phyloP scores from a whole-genome alignment of 2,797 vertebrate species.

The Selene dorsalis region DNA sequence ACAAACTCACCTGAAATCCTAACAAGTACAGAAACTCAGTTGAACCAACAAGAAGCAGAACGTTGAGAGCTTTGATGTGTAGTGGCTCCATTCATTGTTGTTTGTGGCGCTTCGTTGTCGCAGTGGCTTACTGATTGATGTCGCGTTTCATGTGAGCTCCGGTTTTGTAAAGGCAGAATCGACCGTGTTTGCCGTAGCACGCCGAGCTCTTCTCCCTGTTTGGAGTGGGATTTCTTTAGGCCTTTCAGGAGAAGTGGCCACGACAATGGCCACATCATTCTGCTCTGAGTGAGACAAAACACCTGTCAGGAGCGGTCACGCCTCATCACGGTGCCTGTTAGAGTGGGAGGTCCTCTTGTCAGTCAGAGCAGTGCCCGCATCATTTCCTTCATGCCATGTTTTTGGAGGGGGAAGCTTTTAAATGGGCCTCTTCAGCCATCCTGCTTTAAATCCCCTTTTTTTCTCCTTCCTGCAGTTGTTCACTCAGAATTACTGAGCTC shows the following conservation, averaged over 20 bases:
- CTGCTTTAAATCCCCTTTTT: constrained; percentile 3
- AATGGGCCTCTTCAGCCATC: constrained; percentile 45
- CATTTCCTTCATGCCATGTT: constrained; percentile 34
- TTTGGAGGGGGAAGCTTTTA: constrained; percentile 51
- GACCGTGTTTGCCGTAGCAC: constrained; percentile 46
- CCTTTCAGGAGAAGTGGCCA: constrained; percentile 62
- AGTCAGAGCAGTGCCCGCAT: constrained; percentile 59
- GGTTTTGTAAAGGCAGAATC: constrained; percentile 48
- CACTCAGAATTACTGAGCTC: not conserved
- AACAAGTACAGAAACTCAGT: constrained; percentile 29
- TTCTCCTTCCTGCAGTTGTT: not conserved
- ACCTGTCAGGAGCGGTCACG: constrained; percentile 77
- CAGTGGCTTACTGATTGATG: constrained; percentile 57
- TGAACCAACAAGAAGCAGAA: not conserved
- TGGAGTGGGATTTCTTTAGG: constrained; percentile 62
- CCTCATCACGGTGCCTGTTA: constrained; percentile 67
- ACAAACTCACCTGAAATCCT: constrained; percentile 57
- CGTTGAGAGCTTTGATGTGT: constrained; percentile 53
- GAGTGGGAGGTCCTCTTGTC: constrained; percentile 77
- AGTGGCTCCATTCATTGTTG: constrained; percentile 16
- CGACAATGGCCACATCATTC: constrained; percentile 68
- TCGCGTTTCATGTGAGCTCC: constrained; percentile 36
- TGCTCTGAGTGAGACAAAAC: constrained; percentile 77
- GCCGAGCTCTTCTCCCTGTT: constrained; percentile 40
- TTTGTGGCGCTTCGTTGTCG: constrained; percentile 39